phyloP scores from a whole-genome alignment of 2,888 invertebrate species.

The Strigamia maritima region DNA sequence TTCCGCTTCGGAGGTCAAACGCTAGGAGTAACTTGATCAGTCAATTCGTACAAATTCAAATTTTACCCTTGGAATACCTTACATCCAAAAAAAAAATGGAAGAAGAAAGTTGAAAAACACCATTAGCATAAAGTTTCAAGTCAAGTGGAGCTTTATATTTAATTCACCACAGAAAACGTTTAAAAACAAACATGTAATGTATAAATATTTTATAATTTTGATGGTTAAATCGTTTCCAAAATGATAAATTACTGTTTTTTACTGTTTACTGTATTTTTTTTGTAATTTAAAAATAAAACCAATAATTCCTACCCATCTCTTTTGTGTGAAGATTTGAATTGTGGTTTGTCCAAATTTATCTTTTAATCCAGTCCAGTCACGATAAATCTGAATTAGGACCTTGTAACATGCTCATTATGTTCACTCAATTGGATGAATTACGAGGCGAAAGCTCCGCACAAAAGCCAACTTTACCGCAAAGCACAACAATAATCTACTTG shows the following conservation, averaged over 20 bases:
- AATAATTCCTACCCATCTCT: neutral
- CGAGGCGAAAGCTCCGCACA: conserved; percentile 21
- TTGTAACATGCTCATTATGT: conserved; percentile 32
- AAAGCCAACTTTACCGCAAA: conserved; percentile 34
- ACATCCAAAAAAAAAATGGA: neutral
- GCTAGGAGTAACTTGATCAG: neutral
- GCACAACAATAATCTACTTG: neutral
- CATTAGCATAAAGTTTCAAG: conserved; percentile 1
- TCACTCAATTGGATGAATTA: conserved; percentile 32
- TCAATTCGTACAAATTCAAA: conserved; percentile 8
- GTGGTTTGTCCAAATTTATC: conserved; percentile 34
- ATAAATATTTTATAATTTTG: too few relatives aligned
- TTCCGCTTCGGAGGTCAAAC: conserved; percentile 4
- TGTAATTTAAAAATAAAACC: too few relatives aligned
- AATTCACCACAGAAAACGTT: neutral
- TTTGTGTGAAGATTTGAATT: conserved; percentile 28
- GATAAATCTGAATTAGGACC: conserved; percentile 30
- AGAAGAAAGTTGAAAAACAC: neutral
- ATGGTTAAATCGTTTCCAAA: too few relatives aligned
- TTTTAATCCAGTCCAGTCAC: conserved; percentile 31
- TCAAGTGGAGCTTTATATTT: neutral
- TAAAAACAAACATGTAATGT: too few relatives aligned
- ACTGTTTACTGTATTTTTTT: too few relatives aligned
- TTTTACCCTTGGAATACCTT: neutral
- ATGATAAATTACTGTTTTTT: too few relatives aligned